Percentiles rank a stretch among this genome's conserved stretches.
phyloP scores from a whole-genome alignment of 2,797 vertebrate species.

The Fundulus diaphanus region DNA sequence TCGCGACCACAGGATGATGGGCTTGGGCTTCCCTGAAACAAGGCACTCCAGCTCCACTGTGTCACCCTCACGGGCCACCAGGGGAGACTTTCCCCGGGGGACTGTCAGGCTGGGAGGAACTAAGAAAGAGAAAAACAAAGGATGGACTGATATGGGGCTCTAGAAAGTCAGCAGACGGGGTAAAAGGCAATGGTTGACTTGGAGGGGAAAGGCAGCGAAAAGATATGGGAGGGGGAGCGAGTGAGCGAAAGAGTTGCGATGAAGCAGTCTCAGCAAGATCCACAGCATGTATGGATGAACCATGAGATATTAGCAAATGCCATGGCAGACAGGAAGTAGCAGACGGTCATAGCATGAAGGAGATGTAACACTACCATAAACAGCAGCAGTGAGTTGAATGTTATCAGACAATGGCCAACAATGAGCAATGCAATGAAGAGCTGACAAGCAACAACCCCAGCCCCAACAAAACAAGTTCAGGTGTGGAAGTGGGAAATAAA shows the following conservation, averaged over 20 bases:
- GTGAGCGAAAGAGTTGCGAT: conserved; percentile 63
- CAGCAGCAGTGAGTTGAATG: conserved; percentile 53
- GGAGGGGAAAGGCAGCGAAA: conserved; percentile 33
- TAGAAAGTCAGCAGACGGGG: conserved; percentile 79
- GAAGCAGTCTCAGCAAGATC: conserved; percentile 48
- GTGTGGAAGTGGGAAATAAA: neutral
- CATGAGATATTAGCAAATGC: conserved; percentile 57
- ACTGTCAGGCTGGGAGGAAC: conserved; percentile 97
- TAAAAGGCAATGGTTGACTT: conserved; percentile 61
- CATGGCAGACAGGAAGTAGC: conserved; percentile 35
- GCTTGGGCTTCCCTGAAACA: conserved; percentile 98
- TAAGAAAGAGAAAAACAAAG: conserved; percentile 88
- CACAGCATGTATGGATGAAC: conserved; percentile 54
- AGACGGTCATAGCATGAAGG: conserved; percentile 30
- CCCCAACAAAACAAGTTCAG: conserved; percentile 2
- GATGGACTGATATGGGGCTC: conserved; percentile 87
- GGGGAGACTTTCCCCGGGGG: conserved; percentile 95
- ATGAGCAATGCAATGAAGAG: conserved; percentile 57
- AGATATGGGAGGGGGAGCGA: conserved; percentile 43
- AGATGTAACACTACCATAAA: conserved; percentile 36
- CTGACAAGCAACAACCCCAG: conserved; percentile 36
- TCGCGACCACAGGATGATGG: conserved; percentile 97
- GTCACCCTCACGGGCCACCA: conserved; percentile 94
- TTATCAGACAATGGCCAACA: conserved; percentile 61
- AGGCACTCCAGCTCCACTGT: conserved; percentile 97